Evolutionary conservation across 2,113 vertebrate genomes (phyloP).

Genomic region (Sprattus sprattus): DNA sequence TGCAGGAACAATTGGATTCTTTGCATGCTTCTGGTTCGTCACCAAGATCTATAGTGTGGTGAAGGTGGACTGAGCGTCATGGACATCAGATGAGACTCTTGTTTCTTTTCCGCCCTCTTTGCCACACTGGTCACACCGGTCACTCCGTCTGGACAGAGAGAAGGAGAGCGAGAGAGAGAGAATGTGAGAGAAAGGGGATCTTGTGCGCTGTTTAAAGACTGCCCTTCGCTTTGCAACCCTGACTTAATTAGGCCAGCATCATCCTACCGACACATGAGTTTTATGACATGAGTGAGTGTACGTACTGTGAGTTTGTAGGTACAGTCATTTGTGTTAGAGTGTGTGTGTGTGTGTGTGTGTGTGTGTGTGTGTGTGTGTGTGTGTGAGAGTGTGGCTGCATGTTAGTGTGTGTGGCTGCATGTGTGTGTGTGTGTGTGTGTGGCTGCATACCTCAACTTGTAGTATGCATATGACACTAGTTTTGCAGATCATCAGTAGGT

Average conservation of each 20-base stretch:
- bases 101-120: not conserved
- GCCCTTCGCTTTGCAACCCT: not conserved
- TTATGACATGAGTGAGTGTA: not conserved
- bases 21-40: slow-evolving; percentile 99
- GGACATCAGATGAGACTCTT: not conserved
- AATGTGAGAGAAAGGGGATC: not conserved
- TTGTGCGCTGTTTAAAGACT: slow-evolving; percentile 10
- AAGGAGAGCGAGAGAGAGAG: not conserved
- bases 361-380: not conserved
- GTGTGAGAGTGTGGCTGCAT: too few relatives aligned
- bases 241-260: not conserved
- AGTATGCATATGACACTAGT: not conserved
- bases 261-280: not conserved
- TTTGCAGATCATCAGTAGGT: not conserved
- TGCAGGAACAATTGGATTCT: slow-evolving; percentile 96
- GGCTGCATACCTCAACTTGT: not conserved
- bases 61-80: slow-evolving; percentile 72
- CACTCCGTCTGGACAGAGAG: slow-evolving; percentile 10
- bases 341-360: not conserved
- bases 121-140: not conserved
- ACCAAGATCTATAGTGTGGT: slow-evolving; percentile 99
- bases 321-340: not conserved
- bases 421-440: not conserved
- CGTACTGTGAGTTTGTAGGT: not conserved
- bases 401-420: too few relatives aligned